phyloP scores from a whole-genome alignment of 2,888 invertebrate genomes.

The Sisyra nigra region DNA sequence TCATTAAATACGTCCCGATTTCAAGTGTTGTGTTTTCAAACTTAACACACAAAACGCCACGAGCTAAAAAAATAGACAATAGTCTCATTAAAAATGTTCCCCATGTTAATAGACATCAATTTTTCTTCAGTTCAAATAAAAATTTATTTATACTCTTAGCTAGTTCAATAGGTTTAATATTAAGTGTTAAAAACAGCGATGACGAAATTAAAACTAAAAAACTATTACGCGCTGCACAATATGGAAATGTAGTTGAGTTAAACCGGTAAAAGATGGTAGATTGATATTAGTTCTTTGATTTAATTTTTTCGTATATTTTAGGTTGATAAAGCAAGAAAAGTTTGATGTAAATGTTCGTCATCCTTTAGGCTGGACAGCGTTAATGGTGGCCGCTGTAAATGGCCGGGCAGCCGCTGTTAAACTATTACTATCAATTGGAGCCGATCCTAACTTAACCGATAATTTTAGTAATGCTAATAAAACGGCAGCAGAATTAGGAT shows the following conservation, averaged over 20 bases:
- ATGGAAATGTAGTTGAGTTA: conserved; percentile 31
- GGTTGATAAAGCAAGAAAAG: conserved; percentile 29
- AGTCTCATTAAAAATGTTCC: too few relatives aligned
- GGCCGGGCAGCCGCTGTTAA: conserved; percentile 42
- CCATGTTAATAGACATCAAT: too few relatives aligned
- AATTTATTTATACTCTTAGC: conserved; percentile 7
- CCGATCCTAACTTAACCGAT: conserved; percentile 60
- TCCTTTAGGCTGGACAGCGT: conserved; percentile 70
- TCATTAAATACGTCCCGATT: too few relatives aligned
- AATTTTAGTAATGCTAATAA: conserved; percentile 54
- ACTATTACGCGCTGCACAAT: conserved; percentile 33
- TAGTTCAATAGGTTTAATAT: conserved; percentile 13
- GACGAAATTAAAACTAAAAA: conserved; percentile 24
- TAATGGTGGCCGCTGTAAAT: conserved; percentile 74
- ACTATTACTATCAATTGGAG: conserved; percentile 54
- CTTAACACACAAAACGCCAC: too few relatives aligned
- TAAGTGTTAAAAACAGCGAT: conserved; percentile 19
- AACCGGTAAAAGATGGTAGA: conserved; percentile 22
- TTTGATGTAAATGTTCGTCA: conserved; percentile 54
- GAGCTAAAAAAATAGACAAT: too few relatives aligned
- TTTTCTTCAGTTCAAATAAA: too few relatives aligned
- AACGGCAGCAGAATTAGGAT: conserved; percentile 44
- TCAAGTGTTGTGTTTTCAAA: too few relatives aligned
- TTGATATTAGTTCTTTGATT: background rate
- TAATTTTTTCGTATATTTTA: conserved; percentile 10